Base-by-base conservation (phyloP, 2,113 vertebrate species). In the Brachyistius frenatus region DNA sequence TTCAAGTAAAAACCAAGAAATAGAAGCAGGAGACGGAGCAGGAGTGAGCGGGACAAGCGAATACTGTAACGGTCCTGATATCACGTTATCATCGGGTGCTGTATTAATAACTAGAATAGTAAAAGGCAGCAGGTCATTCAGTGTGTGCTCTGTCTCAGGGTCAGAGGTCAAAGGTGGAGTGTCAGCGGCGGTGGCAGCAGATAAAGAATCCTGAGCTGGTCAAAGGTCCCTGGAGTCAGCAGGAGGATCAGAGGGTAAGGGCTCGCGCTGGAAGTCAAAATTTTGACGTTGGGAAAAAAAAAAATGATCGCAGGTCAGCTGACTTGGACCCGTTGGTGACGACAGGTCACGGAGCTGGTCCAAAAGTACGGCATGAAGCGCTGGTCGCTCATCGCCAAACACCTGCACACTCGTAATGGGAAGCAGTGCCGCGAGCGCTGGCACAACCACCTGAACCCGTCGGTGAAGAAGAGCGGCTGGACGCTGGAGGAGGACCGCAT, bases 371-470 rank as follows among this genome's bases (percentile, higher is more conserved):
- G 98, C 66, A 92, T 96, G 41, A 99, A 97, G 56, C 96, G 96
- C 64, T 99, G 98, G 98, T 97, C 97, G 0, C 89, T 97, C 63
- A 97, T 99, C 11, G 98, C 98, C 82, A 97, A 97, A 64, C 96
- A 98, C 85, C 90, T 99, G 85, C 96, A 94, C 53, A 97, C 96
- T 41, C 94, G 98, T 0, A 91, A 97, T 11, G 98, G 98, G 46
- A 99, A 99, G 91, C 98, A 99, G 93, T 99, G 98, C 63, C 94
- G 98, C 0, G 98, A 99, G 2, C 98, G 97, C 77, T 99, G 98
- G 98, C 97, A 98, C 73, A 99, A 99, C 92, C 98, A 99, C 90
- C 95, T 99, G 74, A 97, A 98, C 89, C 98, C 98, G 0, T 88
- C 94, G 23, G 97, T 99, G 87, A 98, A 97, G 88, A 99, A 99